Conservation (phyloP, 2,113 vertebrate genomes). For the Planiliza haematocheilus region DNA sequence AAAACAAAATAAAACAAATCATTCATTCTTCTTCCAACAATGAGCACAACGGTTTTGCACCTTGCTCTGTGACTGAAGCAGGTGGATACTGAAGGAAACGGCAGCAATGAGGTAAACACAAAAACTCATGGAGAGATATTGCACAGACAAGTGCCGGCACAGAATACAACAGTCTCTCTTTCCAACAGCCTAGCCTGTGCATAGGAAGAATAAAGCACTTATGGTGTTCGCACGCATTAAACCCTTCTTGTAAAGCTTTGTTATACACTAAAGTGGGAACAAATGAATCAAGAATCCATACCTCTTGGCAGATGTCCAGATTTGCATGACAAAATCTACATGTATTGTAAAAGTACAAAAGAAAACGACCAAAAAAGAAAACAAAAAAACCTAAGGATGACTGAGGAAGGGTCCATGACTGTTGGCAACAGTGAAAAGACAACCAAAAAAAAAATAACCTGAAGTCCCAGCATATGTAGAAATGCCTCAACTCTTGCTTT, state of each 20-base stretch:
- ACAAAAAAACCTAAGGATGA: constrained; percentile 31
- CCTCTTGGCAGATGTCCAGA: constrained; percentile 61
- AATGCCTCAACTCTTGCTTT: constrained; percentile 64
- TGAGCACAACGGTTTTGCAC: constrained; percentile 54
- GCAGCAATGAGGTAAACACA: constrained; percentile 78
- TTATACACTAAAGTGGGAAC: constrained; percentile 67
- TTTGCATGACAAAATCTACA: constrained; percentile 52
- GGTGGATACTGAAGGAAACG: constrained; percentile 74
- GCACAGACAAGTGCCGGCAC: constrained; percentile 93
- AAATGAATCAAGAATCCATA: constrained; percentile 70
- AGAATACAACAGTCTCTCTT: constrained; percentile 95
- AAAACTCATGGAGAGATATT: constrained; percentile 85
- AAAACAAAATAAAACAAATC: background rate
- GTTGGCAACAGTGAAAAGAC: constrained; percentile 75
- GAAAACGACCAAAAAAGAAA: constrained; percentile 25
- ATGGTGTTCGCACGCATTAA: constrained; percentile 94
- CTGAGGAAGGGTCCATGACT: constrained; percentile 61
- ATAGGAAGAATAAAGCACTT: constrained; percentile 99
- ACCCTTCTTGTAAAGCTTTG: constrained; percentile 87
- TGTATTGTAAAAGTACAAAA: constrained; percentile 53
- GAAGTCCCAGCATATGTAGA: constrained; percentile 71
- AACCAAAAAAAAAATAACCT: constrained; percentile 51
- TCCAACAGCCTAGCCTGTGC: constrained; percentile 92
- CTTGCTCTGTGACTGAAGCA: constrained; percentile 16
- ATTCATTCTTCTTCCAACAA: constrained; percentile 34